Evolutionary conservation across 2,113 vertebrate species (phyloP), one percentile per base, ranked within the genome.

Genomic region (Crotalus helleri): DNA sequence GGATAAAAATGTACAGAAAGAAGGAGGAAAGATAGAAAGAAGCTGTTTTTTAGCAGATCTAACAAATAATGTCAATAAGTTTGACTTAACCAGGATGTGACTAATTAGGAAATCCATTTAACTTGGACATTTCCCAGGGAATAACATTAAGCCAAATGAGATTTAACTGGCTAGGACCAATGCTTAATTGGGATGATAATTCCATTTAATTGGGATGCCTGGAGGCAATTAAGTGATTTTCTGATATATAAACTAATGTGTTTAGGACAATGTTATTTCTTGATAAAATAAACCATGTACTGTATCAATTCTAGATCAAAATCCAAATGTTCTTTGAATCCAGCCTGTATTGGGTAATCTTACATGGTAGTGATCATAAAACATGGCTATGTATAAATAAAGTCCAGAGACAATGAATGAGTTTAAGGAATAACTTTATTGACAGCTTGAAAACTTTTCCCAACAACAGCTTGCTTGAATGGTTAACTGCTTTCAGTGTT

Each of bases 121-220:
- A 96, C 61, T 95, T 94, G 96, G 95, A 95, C 88, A 46, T 96
- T 95, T 96, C 86, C 88, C 93, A 94, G 88, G 93, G 94, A 96
- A 89, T 91, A 87, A 92, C 95, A 96, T 96, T 95, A 97, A 97
- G 95, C 94, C 95, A 96, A 97, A 97, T 96, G 93, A 95, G 95
- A 96, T 96, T 96, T 96, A 96, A 97, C 96, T 96, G 88, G 96
- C 94, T 96, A 94, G 95, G 95, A 95, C 96, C 93, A 96, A 95
- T 96, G 92, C 94, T 94, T 97, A 97, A 97, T 96, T 96, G 96
- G 95, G 93, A 96, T 96, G 96, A 95, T 96, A 96, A 97, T 95
- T 97, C 92, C 95, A 95, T 69, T 96, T 97, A 96, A 97, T 96
- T 96, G 96, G 92, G 86, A 94, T 86, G 95, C 95, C 95, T 96